These are phyloP conservation scores for Gymnothorax javanicus DNA, from an alignment of 2,797 vertebrate species.

Conservation along the genomic window DNA sequence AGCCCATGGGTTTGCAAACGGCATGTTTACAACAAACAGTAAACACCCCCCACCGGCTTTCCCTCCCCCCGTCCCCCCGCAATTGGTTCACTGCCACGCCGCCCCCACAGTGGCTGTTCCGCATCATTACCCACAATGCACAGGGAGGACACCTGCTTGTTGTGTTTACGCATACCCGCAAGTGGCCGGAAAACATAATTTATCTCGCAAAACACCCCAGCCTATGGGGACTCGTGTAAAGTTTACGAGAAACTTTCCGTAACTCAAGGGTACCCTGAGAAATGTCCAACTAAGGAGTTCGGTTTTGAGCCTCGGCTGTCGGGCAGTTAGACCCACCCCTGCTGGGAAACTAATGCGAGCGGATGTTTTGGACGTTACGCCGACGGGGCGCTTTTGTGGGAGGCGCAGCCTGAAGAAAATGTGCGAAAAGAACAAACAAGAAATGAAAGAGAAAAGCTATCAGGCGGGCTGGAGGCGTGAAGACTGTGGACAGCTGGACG, in stretches of 20 bases:
- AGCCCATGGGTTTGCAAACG: too few relatives aligned
- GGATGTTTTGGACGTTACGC: not conserved
- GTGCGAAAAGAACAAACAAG: not conserved
- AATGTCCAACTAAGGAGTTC: too few relatives aligned
- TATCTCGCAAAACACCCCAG: not conserved
- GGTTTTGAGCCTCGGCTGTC: not conserved
- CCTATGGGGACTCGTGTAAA: not conserved
- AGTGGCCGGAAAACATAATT: not conserved
- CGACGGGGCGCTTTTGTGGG: not conserved
- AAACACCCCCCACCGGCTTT: not conserved
- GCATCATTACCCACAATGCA: not conserved
- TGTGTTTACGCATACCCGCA: not conserved
- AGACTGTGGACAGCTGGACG: not conserved
- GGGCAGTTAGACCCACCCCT: not conserved
- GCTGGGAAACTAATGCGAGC: not conserved
- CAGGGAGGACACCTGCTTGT: not conserved
- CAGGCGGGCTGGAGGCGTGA: not conserved
- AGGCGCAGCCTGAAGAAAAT: not conserved
- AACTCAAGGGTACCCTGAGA: too few relatives aligned
- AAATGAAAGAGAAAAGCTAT: not conserved
- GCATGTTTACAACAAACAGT: not conserved
- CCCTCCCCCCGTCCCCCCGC: not conserved
- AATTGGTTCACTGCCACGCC: not conserved
- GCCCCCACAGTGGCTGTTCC: not conserved
- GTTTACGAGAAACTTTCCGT: not conserved